Conservation (phyloP, 1,140 invertebrate species). For the Ridgeia piscesae region DNA sequence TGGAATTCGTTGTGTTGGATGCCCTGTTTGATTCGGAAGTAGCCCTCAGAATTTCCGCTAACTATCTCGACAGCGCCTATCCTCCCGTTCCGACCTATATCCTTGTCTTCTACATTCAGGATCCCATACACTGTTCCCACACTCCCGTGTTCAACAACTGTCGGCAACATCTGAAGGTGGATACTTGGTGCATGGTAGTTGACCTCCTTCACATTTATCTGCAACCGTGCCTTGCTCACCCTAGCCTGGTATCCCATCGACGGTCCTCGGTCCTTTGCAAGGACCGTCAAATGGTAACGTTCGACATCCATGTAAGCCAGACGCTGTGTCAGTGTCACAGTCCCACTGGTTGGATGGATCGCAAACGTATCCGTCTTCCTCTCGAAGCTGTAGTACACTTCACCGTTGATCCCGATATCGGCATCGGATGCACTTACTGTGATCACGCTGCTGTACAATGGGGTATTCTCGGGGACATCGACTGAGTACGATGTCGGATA, state of each 20-base stretch:
- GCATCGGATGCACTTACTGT: conserved; percentile 82
- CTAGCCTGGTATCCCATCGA: conserved; percentile 62
- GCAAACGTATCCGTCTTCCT: conserved; percentile 81
- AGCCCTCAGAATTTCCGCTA: conserved; percentile 76
- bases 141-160: conserved; percentile 73
- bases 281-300: conserved; percentile 72
- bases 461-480: conserved; percentile 85
- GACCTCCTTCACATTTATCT: conserved; percentile 78
- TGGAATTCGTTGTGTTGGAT: conserved; percentile 58
- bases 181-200: conserved; percentile 86
- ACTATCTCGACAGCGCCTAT: conserved; percentile 83
- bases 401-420: conserved; percentile 88
- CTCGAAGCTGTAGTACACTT: conserved; percentile 94
- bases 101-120: conserved; percentile 78
- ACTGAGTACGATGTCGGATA: conserved; percentile 83
- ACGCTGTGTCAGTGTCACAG: conserved; percentile 80
- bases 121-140: conserved; percentile 72
- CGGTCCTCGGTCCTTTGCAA: conserved; percentile 80
- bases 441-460: conserved; percentile 68
- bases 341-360: conserved; percentile 87
- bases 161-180: conserved; percentile 71
- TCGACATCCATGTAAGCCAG: conserved; percentile 56
- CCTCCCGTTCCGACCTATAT: conserved; percentile 79
- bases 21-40: conserved; percentile 72
- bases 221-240: conserved; percentile 72